phyloP scores from a whole-genome alignment of 2,797 vertebrate species.

The Enteromius radiatus region DNA sequence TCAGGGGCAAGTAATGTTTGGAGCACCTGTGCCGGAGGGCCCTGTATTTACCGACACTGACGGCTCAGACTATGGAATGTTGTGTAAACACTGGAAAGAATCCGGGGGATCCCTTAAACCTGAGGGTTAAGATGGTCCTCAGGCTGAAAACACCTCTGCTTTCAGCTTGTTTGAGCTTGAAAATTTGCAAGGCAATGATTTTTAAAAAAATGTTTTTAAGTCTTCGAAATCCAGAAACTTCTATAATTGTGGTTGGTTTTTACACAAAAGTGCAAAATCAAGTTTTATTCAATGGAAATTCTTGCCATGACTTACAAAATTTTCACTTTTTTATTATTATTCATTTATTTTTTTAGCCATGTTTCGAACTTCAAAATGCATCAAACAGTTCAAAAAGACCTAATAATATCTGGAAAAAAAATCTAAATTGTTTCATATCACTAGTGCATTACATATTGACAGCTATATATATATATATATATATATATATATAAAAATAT shows the following conservation, averaged over 20 bases:
- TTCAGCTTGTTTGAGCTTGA: constrained; percentile 27
- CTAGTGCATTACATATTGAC: too few relatives aligned
- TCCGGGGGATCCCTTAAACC: constrained; percentile 25
- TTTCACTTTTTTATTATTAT: not conserved
- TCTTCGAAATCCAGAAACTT: not conserved
- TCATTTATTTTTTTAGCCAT: too few relatives aligned
- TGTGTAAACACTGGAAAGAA: constrained; percentile 38
- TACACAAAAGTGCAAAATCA: not conserved
- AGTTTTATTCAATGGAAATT: not conserved
- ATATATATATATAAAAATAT: too few relatives aligned
- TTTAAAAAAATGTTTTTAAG: too few relatives aligned
- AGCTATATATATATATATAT: too few relatives aligned
- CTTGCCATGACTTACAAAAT: not conserved
- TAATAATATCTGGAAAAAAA: not conserved
- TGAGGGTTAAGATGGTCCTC: constrained; percentile 23
- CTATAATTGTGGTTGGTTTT: not conserved
- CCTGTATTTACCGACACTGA: constrained; percentile 26
- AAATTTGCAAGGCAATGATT: not conserved
- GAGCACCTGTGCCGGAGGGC: constrained; percentile 23
- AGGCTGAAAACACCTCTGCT: constrained; percentile 10
- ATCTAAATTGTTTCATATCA: too few relatives aligned
- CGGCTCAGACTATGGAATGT: constrained; percentile 32
- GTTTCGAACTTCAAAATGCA: not conserved
- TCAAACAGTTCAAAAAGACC: not conserved
- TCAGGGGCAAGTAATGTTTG: constrained; percentile 22